Percentiles rank a stretch among this genome's conserved stretches.
Evolutionary conservation across 2,113 vertebrate species (phyloP).

Genomic region (Alosa alosa): DNA sequence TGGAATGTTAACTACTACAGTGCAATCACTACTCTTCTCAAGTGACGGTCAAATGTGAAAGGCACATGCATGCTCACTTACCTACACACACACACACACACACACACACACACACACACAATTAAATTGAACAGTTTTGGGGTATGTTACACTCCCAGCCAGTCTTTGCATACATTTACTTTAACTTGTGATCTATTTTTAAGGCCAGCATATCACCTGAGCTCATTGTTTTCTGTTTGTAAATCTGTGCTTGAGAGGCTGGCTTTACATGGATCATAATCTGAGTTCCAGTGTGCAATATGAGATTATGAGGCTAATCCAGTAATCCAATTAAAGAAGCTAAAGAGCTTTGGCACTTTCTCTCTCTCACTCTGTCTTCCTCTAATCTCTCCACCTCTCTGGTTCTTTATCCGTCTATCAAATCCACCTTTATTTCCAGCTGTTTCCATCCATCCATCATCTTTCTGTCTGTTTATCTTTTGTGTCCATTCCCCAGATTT

Average conservation of each 20-base stretch:
- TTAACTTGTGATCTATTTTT: too few relatives aligned
- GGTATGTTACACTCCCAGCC: too few relatives aligned
- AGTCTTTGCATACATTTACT: too few relatives aligned
- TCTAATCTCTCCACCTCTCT: not conserved
- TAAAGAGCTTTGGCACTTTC: not conserved
- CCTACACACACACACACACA: too few relatives aligned
- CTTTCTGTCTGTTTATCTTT: not conserved
- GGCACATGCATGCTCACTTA: not conserved
- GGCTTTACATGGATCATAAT: not conserved
- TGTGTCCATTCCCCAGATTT: not conserved
- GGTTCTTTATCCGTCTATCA: not conserved
- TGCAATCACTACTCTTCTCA: not conserved
- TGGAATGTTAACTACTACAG: not conserved
- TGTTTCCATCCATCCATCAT: not conserved
- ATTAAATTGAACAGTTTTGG: too few relatives aligned
- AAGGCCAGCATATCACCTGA: too few relatives aligned
- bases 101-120: too few relatives aligned
- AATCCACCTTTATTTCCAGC: not conserved
- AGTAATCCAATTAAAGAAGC: not conserved
- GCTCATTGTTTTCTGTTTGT: not conserved
- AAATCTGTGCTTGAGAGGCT: not conserved
- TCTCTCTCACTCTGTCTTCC: not conserved
- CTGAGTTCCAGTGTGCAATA: not conserved
- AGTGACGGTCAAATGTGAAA: not conserved
- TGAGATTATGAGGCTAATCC: constrained; percentile 4